Percentiles rank a stretch among this genome's conserved stretches.
Evolutionary conservation across 2,888 invertebrate species (phyloP).

Genomic region (Tyria jacobaeae): DNA sequence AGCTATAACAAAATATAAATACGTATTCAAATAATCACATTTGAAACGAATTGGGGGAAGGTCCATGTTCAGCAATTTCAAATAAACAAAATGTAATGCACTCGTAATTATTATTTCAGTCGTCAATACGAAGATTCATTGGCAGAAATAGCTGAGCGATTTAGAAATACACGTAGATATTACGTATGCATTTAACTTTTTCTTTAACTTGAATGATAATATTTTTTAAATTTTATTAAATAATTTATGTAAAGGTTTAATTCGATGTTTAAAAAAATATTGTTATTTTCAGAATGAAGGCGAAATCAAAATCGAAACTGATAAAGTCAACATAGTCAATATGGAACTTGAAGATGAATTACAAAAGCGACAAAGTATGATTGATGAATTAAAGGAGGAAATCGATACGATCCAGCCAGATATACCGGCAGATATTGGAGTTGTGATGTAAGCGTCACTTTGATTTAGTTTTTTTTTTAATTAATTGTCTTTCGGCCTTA

Average conservation of each 20-base stretch:
- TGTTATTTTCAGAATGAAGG: conserved; percentile 61
- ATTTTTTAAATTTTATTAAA: no score
- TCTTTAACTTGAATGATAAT: no score
- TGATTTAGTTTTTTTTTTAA: no score
- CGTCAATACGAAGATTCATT: conserved; percentile 67
- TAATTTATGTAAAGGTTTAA: no score
- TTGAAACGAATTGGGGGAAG: no score
- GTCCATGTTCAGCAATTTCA: background rate
- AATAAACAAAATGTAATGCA: background rate
- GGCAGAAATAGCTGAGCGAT: conserved; percentile 66
- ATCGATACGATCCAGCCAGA: conserved; percentile 48
- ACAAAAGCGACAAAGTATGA: conserved; percentile 48
- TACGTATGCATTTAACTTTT: conserved; percentile 61
- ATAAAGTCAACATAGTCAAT: conserved; percentile 49
- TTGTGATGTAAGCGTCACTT: conserved; percentile 55
- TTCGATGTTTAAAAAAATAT: no score
- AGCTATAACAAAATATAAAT: no score
- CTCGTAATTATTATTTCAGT: conserved; percentile 52
- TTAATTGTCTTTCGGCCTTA: background rate
- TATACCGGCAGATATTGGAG: conserved; percentile 63
- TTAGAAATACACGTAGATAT: conserved; percentile 61
- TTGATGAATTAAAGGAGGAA: conserved; percentile 54
- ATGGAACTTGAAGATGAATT: conserved; percentile 52
- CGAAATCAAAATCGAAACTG: conserved; percentile 57
- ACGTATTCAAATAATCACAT: no score